These are phyloP conservation scores for Perca fluviatilis DNA, from an alignment of 2,113 vertebrate species.

Conservation along the genomic window DNA sequence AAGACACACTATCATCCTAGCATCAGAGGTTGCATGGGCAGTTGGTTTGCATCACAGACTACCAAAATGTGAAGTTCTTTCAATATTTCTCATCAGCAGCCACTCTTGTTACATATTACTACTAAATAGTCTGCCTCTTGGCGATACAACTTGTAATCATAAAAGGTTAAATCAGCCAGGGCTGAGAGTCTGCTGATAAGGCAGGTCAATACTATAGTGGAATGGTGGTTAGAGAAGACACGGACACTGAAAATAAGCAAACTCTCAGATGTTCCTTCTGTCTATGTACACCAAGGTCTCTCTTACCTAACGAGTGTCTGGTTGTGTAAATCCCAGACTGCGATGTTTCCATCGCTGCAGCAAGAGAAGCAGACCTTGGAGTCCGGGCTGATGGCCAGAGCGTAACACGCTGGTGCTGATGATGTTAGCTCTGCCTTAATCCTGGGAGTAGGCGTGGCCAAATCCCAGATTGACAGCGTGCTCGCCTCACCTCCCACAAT, in stretches of 20 bases:
- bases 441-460: constrained; percentile 94
- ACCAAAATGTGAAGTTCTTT: constrained; percentile 19
- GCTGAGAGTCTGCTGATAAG: not conserved
- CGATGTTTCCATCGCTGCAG: constrained; percentile 97
- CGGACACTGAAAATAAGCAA: not conserved
- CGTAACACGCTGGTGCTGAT: constrained; percentile 95
- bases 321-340: constrained; percentile 98
- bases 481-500: constrained; percentile 97
- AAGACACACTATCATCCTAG: constrained; percentile 5
- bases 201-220: not conserved
- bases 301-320: constrained; percentile 95
- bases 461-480: constrained; percentile 97
- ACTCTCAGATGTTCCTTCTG: not conserved
- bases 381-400: constrained; percentile 97
- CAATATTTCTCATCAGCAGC: constrained; percentile 22
- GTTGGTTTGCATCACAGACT: constrained; percentile 21
- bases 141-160: not conserved
- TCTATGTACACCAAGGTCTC: not conserved
- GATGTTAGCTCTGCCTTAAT: constrained; percentile 99
- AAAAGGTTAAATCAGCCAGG: constrained; percentile 11
- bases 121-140: constrained; percentile 2
- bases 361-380: constrained; percentile 99
- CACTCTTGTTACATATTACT: not conserved
- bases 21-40: constrained; percentile 1
- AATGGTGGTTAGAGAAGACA: not conserved